phyloP scores from a whole-genome alignment of 2,113 vertebrate species.

The Gymnocephalus cernua region DNA sequence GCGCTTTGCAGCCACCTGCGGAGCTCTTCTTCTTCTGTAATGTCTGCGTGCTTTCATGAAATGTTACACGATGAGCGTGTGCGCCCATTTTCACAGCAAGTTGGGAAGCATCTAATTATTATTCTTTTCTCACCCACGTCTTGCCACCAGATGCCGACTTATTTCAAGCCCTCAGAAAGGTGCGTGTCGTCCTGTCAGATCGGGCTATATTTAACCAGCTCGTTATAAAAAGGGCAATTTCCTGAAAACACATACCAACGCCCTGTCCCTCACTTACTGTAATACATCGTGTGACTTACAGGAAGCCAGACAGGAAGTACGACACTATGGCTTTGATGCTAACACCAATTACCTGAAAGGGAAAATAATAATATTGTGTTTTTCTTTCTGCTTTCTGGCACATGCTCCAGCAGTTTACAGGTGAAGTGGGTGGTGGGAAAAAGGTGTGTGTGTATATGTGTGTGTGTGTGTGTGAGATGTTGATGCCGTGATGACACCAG shows the following conservation, averaged over 20 bases:
- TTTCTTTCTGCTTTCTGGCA: not conserved
- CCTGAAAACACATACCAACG: slow-evolving; percentile 8
- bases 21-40: slow-evolving; percentile 5
- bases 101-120: not conserved
- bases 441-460: slow-evolving; percentile 3
- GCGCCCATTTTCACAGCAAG: slow-evolving; percentile 12
- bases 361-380: not conserved
- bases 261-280: not conserved
- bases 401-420: not conserved
- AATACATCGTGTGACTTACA: not conserved
- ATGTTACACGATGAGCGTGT: not conserved
- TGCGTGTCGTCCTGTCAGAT: slow-evolving; percentile 31
- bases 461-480: not conserved
- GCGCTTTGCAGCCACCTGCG: not conserved
- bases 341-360: not conserved
- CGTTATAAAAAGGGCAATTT: not conserved
- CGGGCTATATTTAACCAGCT: slow-evolving; percentile 48
- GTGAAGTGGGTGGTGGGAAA: not conserved
- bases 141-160: slow-evolving; percentile 6
- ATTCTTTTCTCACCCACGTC: slow-evolving; percentile 20
- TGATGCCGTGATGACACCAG: not conserved
- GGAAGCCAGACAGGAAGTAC: not conserved
- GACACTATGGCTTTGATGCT: not conserved
- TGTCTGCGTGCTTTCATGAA: slow-evolving; percentile 4
- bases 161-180: slow-evolving; percentile 36